These are phyloP conservation scores for Heterodera schachtii DNA, from an alignment of 1,140 invertebrate species.

Conservation along the genomic window DNA sequence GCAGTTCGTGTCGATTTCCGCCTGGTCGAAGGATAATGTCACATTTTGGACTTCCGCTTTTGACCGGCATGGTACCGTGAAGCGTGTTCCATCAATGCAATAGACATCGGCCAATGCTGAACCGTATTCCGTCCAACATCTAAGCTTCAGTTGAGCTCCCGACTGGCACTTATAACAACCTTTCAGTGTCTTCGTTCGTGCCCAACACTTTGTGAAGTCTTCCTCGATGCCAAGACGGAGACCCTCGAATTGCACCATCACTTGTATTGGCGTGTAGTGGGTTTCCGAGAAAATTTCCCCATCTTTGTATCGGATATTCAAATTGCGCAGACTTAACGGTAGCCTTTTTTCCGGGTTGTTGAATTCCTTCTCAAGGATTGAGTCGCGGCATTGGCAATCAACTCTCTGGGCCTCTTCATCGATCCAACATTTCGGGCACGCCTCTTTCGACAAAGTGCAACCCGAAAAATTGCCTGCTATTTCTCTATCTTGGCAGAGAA, in stretches of 20 bases:
- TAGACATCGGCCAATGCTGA: too few species aligned
- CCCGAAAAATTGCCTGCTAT: background rate
- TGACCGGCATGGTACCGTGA: too few species aligned
- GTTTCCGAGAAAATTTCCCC: background rate
- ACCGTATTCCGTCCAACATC: too few species aligned
- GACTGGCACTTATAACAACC: background rate
- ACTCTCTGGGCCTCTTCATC: background rate
- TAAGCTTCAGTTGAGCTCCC: too few species aligned
- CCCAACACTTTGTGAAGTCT: background rate
- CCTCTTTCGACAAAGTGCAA: background rate
- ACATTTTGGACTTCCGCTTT: too few species aligned
- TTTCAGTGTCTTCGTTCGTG: background rate
- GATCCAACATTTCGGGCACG: background rate
- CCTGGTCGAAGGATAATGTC: too few species aligned
- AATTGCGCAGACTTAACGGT: background rate
- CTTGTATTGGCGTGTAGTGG: background rate
- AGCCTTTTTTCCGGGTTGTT: background rate
- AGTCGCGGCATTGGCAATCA: background rate
- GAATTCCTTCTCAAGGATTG: background rate
- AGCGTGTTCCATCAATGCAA: too few species aligned
- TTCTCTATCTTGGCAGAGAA: background rate
- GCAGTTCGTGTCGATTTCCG: too few species aligned
- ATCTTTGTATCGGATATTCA: background rate
- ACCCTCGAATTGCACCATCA: background rate
- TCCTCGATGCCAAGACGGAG: background rate